Evolutionary conservation across 2,113 vertebrate genomes (phyloP), one percentile per base, ranked within the genome.

Genomic region (Calyptommatus sinebrachiatus): DNA sequence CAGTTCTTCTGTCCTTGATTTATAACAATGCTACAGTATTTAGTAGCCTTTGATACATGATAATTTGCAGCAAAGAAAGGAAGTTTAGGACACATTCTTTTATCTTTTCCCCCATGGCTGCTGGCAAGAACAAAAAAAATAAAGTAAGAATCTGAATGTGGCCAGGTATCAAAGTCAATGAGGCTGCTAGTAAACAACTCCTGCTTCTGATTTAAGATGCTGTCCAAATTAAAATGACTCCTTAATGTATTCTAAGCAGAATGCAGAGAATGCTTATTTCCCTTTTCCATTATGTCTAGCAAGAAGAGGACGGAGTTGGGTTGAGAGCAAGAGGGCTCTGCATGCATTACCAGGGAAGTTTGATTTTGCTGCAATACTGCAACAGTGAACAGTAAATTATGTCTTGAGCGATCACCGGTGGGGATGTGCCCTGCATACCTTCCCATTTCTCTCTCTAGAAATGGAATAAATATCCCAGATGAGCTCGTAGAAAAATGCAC

Each of bases 351-450:
- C 18, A 28, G 60, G 45, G 79, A 79, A 26, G n/a, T 28, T 4
- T 0, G 71, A 61, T 48, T 80, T 74, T 6, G 71, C 65, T 69
- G 72, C 72, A 74, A 7, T 3, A 10, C 48, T 21, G 50, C 65
- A 61, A 69, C 7, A 14, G 65, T 53, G 31, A n/a, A 50, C 79
- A 10, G 79, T 75, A 75, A 75, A 81, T 81, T 63, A 75, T 26
- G n/a, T 60, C 26, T 7, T 66, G 28, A 61, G 48, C 29, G 65
- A 81, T 46, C 63, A 63, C 57, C 10, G 20, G 18, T 22, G 31
- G 18, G 8, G 41, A 45, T 45, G 63, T 29, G 63, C 9, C 48
- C 62, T 74, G 63, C 63, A 61, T 68, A 68, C 48, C 3, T 60
- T 74, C 20, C 77, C 86, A 74, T 18, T 31, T 20, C n/a, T 22